Evolutionary conservation across 2,888 invertebrate species (phyloP), one percentile per base, ranked within the genome.

Genomic region (Hydropsyche betteni): DNA sequence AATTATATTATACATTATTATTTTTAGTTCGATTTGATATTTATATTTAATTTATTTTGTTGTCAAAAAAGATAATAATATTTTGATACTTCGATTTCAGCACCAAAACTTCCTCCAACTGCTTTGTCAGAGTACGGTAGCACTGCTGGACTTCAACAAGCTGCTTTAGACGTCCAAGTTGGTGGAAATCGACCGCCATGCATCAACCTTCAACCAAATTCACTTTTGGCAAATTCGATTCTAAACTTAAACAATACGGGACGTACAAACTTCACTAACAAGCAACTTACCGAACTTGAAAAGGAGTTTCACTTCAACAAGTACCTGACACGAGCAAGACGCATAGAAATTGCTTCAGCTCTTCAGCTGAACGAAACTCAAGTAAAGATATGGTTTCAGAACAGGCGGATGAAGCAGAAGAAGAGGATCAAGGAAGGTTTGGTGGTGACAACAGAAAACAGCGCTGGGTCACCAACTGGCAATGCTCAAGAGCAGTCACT

Each of bases 221-320:
- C 86, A 71, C 84, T 88, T 83, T 82, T 88, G 4, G 83, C 84
- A 80, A 87, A 86, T 82, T 87, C 87, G 0, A 84, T 88, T 76
- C 85, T 87, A 74, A 86, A 86, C 83, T 83, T 86, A 80, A 95
- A 94, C 87, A 94, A 93, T 87, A 95, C 96, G 12, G 98, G 98
- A 51, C 90, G 99, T 74, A 99, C 99, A 53, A 99, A 99, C 88
- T 99, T 99, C 88, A 98, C 98, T 80, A 99, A 99, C 86, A 99
- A 99, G 86, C 99, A 99, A 85, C 91, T 99, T 80, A 99, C 99
- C 2, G 99, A 99, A 86, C 89, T 99, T 80, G 99, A 99, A 85
- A 99, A 99, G 84, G 99, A 99, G 86, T 99, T 99, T 87, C 99
- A 99, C 85, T 99, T 98, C 87, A 98, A 98, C 88, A 98, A 98